Evolutionary conservation across 1,140 invertebrate genomes (phyloP).

Genomic region (Zaprionus nigranus): DNA sequence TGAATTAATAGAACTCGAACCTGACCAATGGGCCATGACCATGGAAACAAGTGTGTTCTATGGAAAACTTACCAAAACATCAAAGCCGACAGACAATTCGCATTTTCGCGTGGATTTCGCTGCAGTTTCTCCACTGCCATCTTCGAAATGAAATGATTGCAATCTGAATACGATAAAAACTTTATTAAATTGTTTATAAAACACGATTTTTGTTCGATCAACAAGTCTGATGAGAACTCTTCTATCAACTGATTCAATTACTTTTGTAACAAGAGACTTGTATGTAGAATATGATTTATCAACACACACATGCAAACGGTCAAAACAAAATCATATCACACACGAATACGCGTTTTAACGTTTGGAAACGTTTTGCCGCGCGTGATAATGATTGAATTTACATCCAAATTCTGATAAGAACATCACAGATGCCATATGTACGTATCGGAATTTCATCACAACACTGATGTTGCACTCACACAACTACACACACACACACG

Average conservation of each 20-base stretch:
- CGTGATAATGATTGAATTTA: constrained; percentile 4
- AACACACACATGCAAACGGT: background rate
- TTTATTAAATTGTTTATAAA: constrained; percentile 11
- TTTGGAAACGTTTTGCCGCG: constrained; percentile 30
- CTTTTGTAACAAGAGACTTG: background rate
- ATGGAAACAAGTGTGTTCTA: background rate
- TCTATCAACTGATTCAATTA: background rate
- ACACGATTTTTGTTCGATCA: constrained; percentile 5
- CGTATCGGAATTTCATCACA: constrained; percentile 41
- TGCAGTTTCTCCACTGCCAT: constrained; percentile 65
- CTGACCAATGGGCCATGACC: background rate
- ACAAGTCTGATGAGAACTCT: background rate
- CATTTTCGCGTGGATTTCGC: constrained; percentile 65
- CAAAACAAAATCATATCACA: background rate
- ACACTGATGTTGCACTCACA: background rate
- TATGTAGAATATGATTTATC: background rate
- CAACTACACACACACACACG: background rate
- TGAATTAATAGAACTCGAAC: background rate
- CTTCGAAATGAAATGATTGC: background rate
- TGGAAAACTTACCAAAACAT: constrained; percentile 68
- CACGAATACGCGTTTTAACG: constrained; percentile 11
- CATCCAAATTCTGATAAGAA: background rate
- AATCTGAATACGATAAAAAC: constrained; percentile 16
- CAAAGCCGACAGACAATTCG: constrained; percentile 59
- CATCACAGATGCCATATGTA: constrained; percentile 1